Conservation (phyloP, 1,140 invertebrate genomes). For the Mactra quadrangularis region DNA sequence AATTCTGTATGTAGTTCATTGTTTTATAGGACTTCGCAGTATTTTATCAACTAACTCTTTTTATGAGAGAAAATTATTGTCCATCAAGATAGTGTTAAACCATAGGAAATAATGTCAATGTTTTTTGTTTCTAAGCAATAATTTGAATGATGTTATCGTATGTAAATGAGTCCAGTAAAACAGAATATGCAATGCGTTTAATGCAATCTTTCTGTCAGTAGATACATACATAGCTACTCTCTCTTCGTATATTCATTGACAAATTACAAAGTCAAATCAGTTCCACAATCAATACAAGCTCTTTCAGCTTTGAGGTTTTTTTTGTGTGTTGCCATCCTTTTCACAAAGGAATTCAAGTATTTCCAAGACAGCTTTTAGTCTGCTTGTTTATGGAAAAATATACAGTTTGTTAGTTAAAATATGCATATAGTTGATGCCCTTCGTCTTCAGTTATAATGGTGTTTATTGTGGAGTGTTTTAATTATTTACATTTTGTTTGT, state of each 20-base stretch:
- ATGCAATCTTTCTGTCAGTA: slow-evolving; percentile 2
- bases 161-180: slow-evolving; percentile 20
- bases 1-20: too few relatives aligned
- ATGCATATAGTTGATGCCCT: too few relatives aligned
- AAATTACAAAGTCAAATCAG: slow-evolving; percentile 50
- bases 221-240: background rate
- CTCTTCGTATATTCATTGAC: slow-evolving; percentile 23
- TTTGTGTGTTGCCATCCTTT: background rate
- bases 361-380: background rate
- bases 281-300: slow-evolving; percentile 20
- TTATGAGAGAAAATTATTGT: too few relatives aligned
- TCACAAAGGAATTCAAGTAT: background rate
- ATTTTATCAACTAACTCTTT: too few relatives aligned
- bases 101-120: too few relatives aligned
- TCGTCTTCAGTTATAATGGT: too few relatives aligned
- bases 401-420: too few relatives aligned
- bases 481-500: too few relatives aligned
- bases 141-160: background rate
- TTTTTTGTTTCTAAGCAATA: too few relatives aligned
- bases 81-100: too few relatives aligned
- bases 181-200: slow-evolving; percentile 26
- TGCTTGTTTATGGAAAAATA: background rate
- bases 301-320: background rate
- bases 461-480: too few relatives aligned
- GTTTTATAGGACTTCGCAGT: too few relatives aligned